Base-by-base conservation (phyloP, 2,888 invertebrate genomes). In the Meta bourneti region DNA sequence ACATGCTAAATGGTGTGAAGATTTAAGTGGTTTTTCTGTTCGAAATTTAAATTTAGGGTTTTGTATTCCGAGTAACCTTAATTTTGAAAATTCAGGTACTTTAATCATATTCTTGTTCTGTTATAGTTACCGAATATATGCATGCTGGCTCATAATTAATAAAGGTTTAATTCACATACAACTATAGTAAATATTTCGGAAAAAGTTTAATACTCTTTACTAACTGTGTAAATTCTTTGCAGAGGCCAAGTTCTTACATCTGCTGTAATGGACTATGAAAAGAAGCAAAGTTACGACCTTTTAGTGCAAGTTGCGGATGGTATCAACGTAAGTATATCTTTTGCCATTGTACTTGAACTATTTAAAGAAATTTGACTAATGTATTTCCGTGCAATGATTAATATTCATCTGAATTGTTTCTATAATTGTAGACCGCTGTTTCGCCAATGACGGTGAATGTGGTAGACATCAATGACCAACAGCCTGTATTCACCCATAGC, bases 301-400 rank as follows among this genome's bases (percentile, higher is more conserved):
- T 72, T 94, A 19, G 93, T 94, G 20, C 94, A 94, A 89, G 94
- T 93, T 6, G 93, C 94, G 2, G 94, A 94, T 91, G 94, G 94
- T 1, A 93, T 94, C 52, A 94, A 94, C 49, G 93, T 93, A 91
- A 90, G 93, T 87, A 11, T n/a, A 11, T 34, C 20, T 16, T 8
- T 69, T 72, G n/a, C 9, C 9, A 75, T 61, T 75, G 61, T 11
- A 5, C 9, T 61, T 61, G 11, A 61, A 61, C 61, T 61, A 61
- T 9, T 61, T 8, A 61, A 61, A 5, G 7, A 11, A 61, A 16
- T 61, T 9, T 61, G 11, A 61, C 6, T 61, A 16, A 34, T 4
- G 34, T 34, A 69, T 69, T 72, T 34, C 34, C 72, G 6, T 72
- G 16, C 61, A 61, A 48, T 70, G 13, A 82, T n/a, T 13, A n/a